Evolutionary conservation across 2,888 invertebrate genomes (phyloP), one percentile per base, ranked within the genome.

Genomic region (Campaea margaritaria): DNA sequence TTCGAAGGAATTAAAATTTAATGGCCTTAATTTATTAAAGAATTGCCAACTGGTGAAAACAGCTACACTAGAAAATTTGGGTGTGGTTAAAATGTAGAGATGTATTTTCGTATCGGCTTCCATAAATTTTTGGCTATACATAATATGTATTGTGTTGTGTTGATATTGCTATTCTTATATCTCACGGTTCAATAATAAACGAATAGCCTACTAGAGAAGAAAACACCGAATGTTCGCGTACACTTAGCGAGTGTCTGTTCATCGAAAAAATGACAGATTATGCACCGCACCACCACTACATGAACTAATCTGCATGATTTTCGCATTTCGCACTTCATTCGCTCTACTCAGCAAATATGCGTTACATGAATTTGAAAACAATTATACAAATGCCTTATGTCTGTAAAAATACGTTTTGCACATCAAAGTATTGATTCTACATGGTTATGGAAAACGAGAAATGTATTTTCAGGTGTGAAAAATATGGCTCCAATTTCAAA

Each of bases 121-220:
- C 31, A 15, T 28, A 28, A 16, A 14, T 36, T 42, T 38, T 48
- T 43, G 38, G 47, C 36, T 12, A 41, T 16, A 57, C 28, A 39
- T 39, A 48, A 11, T 43, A 39, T 31, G 10, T 9, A 9, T 31
- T 7, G 34, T 43, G 16, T 14, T 0, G 34, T 34, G n/a, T 2
- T 21, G 5, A 21, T 21, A 3, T 21, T 21, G 5, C 21, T 21
- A 21, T 10, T 21, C 14, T 42, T 34, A 39, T 34, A 51, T 39
- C 43, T 60, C 66, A 70, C 68, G 71, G 68, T 65, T 63, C 69
- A 65, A 49, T 55, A 64, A 50, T 45, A 41, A 72, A 80, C 79
- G 81, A 85, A n/a, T n/a, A n/a, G n/a, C n/a, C 21, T 81, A 81
- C 78, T 75, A 76, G 54, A 62, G 70, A 82, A 83, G 86, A 86